Evolutionary conservation across 2,113 vertebrate species (phyloP).

Genomic region (Sciurus niger): DNA sequence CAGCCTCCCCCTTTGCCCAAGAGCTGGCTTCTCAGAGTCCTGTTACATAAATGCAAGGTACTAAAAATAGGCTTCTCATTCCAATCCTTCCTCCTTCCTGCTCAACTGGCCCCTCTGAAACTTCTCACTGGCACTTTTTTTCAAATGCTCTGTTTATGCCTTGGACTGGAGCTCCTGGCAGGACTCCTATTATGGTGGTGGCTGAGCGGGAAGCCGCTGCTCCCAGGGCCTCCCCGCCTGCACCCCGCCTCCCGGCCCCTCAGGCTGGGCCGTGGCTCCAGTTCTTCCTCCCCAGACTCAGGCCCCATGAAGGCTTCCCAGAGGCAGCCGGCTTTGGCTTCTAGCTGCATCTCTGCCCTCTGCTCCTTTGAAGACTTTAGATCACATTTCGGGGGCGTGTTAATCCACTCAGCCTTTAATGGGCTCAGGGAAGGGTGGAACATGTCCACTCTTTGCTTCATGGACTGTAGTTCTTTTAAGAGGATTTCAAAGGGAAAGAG

Average conservation of each 20-base stretch:
- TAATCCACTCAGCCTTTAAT: neutral
- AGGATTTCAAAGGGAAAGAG: neutral
- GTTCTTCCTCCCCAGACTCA: neutral
- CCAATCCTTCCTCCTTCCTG: conserved; percentile 76
- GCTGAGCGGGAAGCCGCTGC: neutral
- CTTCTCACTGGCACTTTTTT: conserved; percentile 33
- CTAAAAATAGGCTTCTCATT: conserved; percentile 89
- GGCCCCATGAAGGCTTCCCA: neutral
- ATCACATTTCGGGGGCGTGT: neutral
- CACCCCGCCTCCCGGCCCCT: neutral
- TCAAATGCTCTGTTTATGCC: neutral
- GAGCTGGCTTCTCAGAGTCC: conserved; percentile 80
- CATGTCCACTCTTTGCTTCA: no score
- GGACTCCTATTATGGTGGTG: conserved; percentile 34
- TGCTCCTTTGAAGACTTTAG: neutral
- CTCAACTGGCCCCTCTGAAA: neutral
- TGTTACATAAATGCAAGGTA: conserved; percentile 85
- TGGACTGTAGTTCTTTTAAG: neutral
- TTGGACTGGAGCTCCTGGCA: conserved; percentile 2
- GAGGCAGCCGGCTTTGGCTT: neutral
- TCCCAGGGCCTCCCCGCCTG: neutral
- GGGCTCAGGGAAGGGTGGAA: neutral
- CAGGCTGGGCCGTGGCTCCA: fast-evolving
- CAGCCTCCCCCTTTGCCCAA: neutral
- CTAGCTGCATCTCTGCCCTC: neutral